phyloP scores from a whole-genome alignment of 2,797 vertebrate genomes.

The Gadopsis bispinosus region DNA sequence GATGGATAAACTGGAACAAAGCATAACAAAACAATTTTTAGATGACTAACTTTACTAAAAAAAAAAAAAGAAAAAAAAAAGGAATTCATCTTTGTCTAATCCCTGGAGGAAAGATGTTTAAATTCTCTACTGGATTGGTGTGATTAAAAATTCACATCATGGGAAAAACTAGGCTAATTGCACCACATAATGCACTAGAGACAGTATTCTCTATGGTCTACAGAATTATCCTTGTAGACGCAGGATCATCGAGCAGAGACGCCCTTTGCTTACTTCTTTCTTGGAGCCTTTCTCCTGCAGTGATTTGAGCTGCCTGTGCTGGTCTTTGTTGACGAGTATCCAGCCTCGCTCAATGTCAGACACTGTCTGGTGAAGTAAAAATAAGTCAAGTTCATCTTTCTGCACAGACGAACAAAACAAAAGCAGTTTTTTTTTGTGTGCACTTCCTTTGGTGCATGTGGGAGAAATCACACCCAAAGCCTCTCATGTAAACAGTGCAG shows the following conservation, averaged over 20 bases:
- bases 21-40: neutral
- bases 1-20: conserved; percentile 89
- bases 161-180: conserved; percentile 55
- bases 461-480: conserved; percentile 14
- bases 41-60: neutral
- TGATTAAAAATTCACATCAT: conserved; percentile 49
- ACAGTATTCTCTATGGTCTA: conserved; percentile 11
- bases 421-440: neutral
- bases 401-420: conserved; percentile 26
- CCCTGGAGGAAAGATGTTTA: neutral
- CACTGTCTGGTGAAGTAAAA: conserved; percentile 87
- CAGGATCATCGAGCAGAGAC: conserved; percentile 3
- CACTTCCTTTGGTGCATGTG: conserved; percentile 7
- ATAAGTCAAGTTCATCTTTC: conserved; percentile 45
- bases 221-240: conserved; percentile 24
- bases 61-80: conserved; percentile 7
- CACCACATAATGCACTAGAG: conserved; percentile 33
- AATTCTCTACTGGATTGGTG: conserved; percentile 45
- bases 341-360: conserved; percentile 96
- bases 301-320: conserved; percentile 96
- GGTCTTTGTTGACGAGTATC: conserved; percentile 98
- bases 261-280: conserved; percentile 90
- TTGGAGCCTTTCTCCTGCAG: conserved; percentile 99
- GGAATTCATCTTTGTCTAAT: neutral
- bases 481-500: neutral